Conservation (phyloP, 2,113 vertebrate species). For the Amphilophus citrinellus region DNA sequence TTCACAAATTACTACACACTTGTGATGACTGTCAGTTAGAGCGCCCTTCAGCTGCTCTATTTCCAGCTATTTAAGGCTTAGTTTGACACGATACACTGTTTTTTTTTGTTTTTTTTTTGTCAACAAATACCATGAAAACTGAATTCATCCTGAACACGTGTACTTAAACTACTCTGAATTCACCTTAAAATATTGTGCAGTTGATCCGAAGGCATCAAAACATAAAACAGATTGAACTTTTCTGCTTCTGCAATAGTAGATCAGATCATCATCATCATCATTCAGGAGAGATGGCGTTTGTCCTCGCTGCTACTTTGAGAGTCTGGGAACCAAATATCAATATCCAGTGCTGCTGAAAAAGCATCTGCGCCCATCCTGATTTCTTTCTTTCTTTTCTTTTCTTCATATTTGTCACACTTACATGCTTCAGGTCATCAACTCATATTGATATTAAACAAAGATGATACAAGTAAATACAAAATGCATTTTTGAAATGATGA, state of each 20-base stretch:
- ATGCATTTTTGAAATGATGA: no score
- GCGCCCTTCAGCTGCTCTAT: not conserved
- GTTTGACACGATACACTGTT: not conserved
- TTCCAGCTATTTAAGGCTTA: not conserved
- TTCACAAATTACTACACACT: not conserved
- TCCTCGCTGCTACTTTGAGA: no score
- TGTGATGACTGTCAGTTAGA: not conserved
- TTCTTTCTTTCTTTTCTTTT: no score
- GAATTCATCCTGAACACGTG: not conserved
- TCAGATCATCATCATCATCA: no score
- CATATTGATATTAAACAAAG: no score
- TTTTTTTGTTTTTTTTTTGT: not conserved
- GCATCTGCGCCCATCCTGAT: no score
- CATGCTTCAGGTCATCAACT: no score
- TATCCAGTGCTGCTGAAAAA: no score
- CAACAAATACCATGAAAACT: not conserved
- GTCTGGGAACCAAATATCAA: no score
- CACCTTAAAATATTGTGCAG: not conserved
- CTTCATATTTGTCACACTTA: not conserved
- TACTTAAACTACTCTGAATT: accelerated
- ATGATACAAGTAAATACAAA: no score
- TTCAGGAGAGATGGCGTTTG: no score
- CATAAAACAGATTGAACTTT: not conserved
- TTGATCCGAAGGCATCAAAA: not conserved
- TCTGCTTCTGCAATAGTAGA: no score